phyloP scores from a whole-genome alignment of 2,113 vertebrate species.

The Leucopsar rothschildi region DNA sequence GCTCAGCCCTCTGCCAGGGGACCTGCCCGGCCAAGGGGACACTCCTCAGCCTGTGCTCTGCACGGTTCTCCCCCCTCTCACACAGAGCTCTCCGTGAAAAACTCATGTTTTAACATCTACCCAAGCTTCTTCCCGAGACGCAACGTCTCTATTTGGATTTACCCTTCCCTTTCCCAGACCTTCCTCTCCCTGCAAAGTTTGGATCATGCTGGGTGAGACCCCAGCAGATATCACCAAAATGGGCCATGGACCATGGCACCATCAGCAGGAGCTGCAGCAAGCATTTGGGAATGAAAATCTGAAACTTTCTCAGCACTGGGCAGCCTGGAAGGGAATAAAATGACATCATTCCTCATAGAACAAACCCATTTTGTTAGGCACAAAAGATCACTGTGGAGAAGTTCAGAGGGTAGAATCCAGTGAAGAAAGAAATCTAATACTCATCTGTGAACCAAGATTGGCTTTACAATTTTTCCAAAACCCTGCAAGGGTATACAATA shows the following conservation, averaged over 20 bases:
- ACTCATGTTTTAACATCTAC: rapidly evolving
- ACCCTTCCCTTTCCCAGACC: background rate
- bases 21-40: rapidly evolving
- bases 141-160: background rate
- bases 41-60: background rate
- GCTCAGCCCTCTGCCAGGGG: background rate
- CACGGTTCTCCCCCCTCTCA: background rate
- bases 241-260: background rate
- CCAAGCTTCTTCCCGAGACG: background rate
- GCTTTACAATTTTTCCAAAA: background rate
- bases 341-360: background rate
- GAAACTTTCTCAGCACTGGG: background rate
- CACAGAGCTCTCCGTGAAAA: background rate
- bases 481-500: background rate
- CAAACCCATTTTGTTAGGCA: background rate
- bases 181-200: background rate
- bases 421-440: background rate
- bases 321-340: background rate
- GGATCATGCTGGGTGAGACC: background rate
- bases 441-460: background rate
- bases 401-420: background rate
- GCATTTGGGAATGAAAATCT: background rate
- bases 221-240: background rate
- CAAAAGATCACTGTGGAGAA: background rate
- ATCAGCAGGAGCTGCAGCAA: background rate